phyloP scores from a whole-genome alignment of 2,888 invertebrate genomes.

The Luperina nickerlii region DNA sequence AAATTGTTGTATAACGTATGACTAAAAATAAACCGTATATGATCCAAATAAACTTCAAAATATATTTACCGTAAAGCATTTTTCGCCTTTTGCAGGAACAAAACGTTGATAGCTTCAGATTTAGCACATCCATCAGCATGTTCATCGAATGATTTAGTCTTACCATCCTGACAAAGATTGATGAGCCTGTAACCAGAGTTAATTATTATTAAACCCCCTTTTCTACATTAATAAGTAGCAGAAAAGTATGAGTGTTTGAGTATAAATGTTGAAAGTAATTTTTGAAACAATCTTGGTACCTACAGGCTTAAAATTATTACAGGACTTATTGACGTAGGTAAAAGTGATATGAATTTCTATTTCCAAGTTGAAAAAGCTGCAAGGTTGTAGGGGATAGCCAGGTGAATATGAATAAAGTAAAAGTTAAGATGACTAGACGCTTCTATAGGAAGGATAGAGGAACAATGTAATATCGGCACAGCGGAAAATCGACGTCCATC shows the following conservation, averaged over 20 bases:
- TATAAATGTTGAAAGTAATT: neutral
- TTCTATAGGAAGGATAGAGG: neutral
- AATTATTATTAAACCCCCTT: neutral
- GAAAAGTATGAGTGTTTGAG: neutral
- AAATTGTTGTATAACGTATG: neutral
- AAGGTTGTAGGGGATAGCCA: neutral
- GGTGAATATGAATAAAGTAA: neutral
- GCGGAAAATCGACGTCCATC: neutral
- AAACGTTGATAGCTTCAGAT: conserved; percentile 92
- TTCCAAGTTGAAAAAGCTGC: neutral
- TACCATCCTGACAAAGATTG: conserved; percentile 93
- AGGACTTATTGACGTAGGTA: neutral
- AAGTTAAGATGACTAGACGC: neutral
- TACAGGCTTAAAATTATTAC: neutral
- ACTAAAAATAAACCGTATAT: neutral
- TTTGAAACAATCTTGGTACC: neutral
- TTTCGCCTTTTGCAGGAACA: conserved; percentile 54
- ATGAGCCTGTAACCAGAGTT: conserved; percentile 71
- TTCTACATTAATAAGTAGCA: neutral
- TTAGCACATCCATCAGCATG: conserved; percentile 94
- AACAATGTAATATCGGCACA: neutral
- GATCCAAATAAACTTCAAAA: neutral
- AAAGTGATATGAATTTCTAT: neutral
- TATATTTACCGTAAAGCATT: conserved; percentile 46
- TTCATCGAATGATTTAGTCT: conserved; percentile 96